Base-by-base conservation (phyloP, 2,888 invertebrate genomes). In the Drosophila anomelani region DNA sequence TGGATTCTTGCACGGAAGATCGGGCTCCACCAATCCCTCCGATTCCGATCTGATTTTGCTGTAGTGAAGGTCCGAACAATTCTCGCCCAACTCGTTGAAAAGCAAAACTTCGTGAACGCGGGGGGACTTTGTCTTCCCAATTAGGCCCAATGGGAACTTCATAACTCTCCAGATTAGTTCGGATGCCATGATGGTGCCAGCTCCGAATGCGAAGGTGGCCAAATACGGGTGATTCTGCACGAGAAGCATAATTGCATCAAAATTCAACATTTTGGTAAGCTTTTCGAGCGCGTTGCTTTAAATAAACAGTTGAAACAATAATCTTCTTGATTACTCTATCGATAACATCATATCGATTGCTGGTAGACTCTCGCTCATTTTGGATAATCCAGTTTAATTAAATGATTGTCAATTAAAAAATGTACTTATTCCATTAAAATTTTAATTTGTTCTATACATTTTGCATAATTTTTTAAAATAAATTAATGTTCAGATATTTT, bases 21-120 rank as follows among this genome's bases (percentile, higher is more conserved):
- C 12, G 3, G 17, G 3, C 2, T 7, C 26, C 2, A 13, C 2
- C 4, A 23, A 7, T 4, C 47, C 7, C 3, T 8, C 23, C 5
- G 41, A 13, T 12, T 32, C 32, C 20, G 6, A 3, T 4, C 2
- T 10, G 9, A 10, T 32, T 3, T 38, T 39, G 1, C 20, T 7
- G 3, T 7, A 2, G n/a, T 73, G 66, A 0, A 20, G 2, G 0
- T 10, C 12, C 0, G 15, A 23, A 57, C 89, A 85, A 0, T 2
- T 6, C 0, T 46, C 44, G 12, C 77, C 70, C 7, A 61, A 9
- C 39, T 89, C 88, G 38, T 87, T 89, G n/a, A 85, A 78, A 1
- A 80, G 17, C 0, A 85, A 32, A 2, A 89, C 47, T 10, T 85
- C 76, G 7, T 62, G 10, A 0, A 78, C 38, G 17, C 77, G 34